These are phyloP conservation scores for Chunga burmeisteri DNA, from an alignment of 2,113 vertebrate genomes.

Conservation along the genomic window DNA sequence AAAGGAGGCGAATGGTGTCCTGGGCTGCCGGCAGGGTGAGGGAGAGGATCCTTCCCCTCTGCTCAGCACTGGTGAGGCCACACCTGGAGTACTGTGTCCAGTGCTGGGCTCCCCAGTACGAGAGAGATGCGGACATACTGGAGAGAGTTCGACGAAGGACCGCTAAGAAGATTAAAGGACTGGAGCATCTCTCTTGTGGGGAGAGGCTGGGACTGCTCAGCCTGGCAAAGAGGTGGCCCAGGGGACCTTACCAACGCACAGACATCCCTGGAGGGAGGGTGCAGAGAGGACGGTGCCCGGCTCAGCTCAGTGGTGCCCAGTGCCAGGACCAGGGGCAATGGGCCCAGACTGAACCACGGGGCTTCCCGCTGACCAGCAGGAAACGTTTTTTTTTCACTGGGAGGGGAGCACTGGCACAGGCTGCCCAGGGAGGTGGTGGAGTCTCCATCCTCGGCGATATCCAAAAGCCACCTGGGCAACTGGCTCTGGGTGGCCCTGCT, in stretches of 20 bases:
- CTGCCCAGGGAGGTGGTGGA: neutral
- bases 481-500: neutral
- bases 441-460: fast-evolving
- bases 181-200: neutral
- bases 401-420: neutral
- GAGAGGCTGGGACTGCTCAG: neutral
- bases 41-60: neutral
- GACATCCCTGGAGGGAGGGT: neutral
- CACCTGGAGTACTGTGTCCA: neutral
- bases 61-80: fast-evolving
- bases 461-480: neutral
- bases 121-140: neutral
- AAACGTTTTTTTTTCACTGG: neutral
- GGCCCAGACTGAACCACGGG: fast-evolving
- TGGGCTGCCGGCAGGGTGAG: neutral
- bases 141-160: neutral
- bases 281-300: neutral
- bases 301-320: neutral
- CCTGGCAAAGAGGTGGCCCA: neutral
- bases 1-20: neutral
- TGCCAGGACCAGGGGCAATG: neutral
- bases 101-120: neutral
- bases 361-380: neutral
- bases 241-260: fast-evolving
- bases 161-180: neutral